These are phyloP conservation scores for Crossocerus cetratus DNA, from an alignment of 2,888 invertebrate genomes.

Conservation along the genomic window DNA sequence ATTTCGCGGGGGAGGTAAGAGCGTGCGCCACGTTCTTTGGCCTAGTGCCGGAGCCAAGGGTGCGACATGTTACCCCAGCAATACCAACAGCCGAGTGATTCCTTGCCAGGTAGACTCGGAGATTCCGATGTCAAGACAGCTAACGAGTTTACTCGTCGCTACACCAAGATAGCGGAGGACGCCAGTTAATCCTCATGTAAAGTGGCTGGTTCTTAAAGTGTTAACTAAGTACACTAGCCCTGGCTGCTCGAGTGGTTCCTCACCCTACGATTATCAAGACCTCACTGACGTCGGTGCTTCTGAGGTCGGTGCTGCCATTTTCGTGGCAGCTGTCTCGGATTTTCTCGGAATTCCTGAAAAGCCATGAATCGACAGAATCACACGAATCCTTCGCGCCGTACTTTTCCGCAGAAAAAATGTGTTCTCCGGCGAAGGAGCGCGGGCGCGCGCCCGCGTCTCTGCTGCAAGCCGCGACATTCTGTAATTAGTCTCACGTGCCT, in stretches of 20 bases:
- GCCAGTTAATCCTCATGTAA: no score
- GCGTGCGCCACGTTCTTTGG: conserved; percentile 62
- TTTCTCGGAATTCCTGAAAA: not conserved
- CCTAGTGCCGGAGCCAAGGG: conserved; percentile 61
- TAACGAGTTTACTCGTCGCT: no score
- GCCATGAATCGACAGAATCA: no score
- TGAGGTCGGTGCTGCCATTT: not conserved
- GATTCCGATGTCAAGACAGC: no score
- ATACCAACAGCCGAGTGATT: conserved; percentile 60
- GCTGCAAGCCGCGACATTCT: conserved; percentile 10
- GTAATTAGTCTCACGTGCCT: conserved; percentile 44
- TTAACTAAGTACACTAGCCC: no score
- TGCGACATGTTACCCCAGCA: conserved; percentile 49
- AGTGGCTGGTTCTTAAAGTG: no score
- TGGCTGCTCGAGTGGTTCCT: no score
- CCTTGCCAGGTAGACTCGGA: conserved; percentile 7
- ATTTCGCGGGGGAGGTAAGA: conserved; percentile 62
- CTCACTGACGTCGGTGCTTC: no score
- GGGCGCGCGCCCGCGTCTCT: no score
- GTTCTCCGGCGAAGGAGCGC: not conserved
- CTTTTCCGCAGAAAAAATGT: conserved; percentile 20
- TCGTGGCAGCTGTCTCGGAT: not conserved
- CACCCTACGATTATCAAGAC: no score
- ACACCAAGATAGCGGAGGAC: no score
- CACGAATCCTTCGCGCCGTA: not conserved